These are phyloP conservation scores for Anser cygnoides DNA, from an alignment of 2,113 vertebrate species.

Conservation along the genomic window DNA sequence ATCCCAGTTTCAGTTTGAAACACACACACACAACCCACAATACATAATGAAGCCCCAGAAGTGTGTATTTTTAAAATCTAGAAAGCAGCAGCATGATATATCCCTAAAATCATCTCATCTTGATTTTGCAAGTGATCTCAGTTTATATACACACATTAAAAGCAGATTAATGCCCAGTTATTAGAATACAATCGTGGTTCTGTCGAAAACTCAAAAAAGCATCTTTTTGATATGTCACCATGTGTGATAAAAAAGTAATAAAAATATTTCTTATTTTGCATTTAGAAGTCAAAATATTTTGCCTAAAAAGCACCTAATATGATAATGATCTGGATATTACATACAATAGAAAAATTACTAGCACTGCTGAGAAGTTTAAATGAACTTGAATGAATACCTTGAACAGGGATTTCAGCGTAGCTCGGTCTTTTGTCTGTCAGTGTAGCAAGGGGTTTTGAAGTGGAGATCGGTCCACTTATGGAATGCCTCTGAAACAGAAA, in stretches of 20 bases:
- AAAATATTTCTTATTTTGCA: neutral
- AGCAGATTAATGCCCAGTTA: neutral
- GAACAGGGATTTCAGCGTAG: constrained; percentile 90
- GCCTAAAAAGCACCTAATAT: neutral
- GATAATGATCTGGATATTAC: neutral
- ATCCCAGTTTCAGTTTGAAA: neutral
- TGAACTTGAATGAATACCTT: constrained; percentile 78
- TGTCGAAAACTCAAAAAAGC: neutral
- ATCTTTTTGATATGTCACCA: neutral
- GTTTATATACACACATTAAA: neutral
- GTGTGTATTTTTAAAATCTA: neutral
- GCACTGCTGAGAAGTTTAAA: neutral
- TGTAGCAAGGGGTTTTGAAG: constrained; percentile 86
- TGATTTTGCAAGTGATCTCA: neutral
- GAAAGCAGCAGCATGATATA: neutral
- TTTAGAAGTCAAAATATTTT: neutral
- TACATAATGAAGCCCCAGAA: neutral
- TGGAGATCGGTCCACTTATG: constrained; percentile 85
- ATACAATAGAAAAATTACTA: neutral
- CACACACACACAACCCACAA: neutral
- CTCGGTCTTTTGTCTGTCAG: constrained; percentile 92
- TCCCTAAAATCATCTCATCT: neutral
- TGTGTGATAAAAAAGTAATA: neutral
- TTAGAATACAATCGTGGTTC: neutral
- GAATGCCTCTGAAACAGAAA: constrained; percentile 90